These are phyloP conservation scores for Chromoteleia sp. DNA, from an alignment of 2,888 invertebrate species.

Conservation along the genomic window DNA sequence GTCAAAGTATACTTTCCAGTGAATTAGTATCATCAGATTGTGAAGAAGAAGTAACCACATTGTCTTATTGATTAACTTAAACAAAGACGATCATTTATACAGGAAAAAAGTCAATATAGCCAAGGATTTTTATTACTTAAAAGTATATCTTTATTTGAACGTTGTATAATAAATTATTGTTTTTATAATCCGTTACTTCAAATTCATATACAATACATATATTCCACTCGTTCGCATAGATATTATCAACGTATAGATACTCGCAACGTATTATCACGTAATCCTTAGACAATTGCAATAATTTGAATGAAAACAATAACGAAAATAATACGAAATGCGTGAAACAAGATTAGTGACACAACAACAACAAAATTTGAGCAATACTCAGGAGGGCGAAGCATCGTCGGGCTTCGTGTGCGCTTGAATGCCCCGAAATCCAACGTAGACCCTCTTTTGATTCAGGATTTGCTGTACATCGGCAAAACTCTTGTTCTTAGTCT, in stretches of 20 bases:
- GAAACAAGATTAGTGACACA: conserved; percentile 2
- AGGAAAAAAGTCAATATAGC: no score
- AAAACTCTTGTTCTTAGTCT: conserved; percentile 82
- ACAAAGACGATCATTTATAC: no score
- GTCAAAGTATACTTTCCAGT: no score
- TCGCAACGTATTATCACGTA: not conserved
- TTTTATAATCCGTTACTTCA: no score
- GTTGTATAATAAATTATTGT: conserved; percentile 18
- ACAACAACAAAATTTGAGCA: conserved; percentile 52
- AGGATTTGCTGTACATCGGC: conserved; percentile 80
- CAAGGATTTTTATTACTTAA: conserved; percentile 18
- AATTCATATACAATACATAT: not conserved
- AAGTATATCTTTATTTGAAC: conserved; percentile 29
- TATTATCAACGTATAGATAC: not conserved
- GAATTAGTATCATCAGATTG: no score
- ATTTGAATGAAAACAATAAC: conserved; percentile 22
- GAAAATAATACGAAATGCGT: conserved; percentile 23
- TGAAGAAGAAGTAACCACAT: no score
- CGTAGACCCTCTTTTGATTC: conserved; percentile 26
- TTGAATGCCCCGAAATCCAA: not conserved
- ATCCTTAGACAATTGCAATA: conserved; percentile 1
- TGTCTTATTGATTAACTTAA: no score
- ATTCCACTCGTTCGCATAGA: not conserved
- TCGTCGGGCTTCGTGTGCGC: not conserved
- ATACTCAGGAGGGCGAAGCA: conserved; percentile 52